Evolutionary conservation across 2,888 invertebrate species (phyloP), one percentile per base, ranked within the genome.

Genomic region (Watsonalla binaria): DNA sequence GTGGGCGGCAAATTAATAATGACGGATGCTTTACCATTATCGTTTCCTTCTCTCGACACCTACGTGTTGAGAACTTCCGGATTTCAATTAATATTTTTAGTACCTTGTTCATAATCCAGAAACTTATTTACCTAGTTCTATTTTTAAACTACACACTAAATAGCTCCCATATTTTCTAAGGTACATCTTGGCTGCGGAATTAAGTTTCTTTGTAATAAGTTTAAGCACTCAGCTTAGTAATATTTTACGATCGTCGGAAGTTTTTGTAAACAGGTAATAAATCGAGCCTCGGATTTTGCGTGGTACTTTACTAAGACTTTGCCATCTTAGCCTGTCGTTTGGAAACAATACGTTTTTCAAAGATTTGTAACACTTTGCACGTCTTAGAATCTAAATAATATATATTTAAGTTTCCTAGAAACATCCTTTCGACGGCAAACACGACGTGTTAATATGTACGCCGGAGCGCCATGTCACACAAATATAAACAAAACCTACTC

Each of bases 401-500:
- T 59, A 52, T 53, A 56, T 46, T 47, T 52, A 62, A 57, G 56
- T 66, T 69, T 66, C 47, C 56, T 37, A 46, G 45, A 55, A 65
- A 71, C 70, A 60, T 63, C 56, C 52, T 65, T 60, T 56, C 61
- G 55, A 53, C 46, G 49, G 54, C 58, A 64, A 70, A 68, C 62
- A 61, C 52, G 56, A 54, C 47, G 60, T 66, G 63, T 68, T 75
- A 66, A 74, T 70, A 74, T 72, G 63, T 60, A 66, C 63, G 58
- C 54, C 62, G 55, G 57, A 51, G 56, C 63, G 62, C 58, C 61
- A 68, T 65, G 77, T 74, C 72, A 72, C 62, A 67, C 68, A 72
- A 80, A 80, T 74, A 74, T 74, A 82, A 81, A 81, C 75, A 78
- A 76, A 78, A 67, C 24, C 24, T 72, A 70, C 42, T 11, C 62